Base-by-base conservation (phyloP, 2,797 vertebrate genomes). In the Acipenser transmontanus region DNA sequence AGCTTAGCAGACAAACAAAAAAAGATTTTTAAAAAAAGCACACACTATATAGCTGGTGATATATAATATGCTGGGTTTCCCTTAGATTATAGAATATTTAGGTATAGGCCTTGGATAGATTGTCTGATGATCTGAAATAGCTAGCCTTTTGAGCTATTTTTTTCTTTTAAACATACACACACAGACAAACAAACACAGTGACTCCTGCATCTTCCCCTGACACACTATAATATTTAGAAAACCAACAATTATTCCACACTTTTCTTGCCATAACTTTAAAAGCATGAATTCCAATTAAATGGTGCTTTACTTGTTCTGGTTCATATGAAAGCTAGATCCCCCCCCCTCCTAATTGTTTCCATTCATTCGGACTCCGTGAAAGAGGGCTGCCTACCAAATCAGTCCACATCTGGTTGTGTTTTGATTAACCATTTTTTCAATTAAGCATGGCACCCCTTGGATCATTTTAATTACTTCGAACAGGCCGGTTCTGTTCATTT, bases 341-440 rank as follows among this genome's bases (percentile, higher is more conserved):
- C 67, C 71, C 73, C 76, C 69, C 70, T 71, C 73, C 64, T 76
- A 85, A 84, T 82, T 83, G 80, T 79, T 88, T 84, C 85, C 87
- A 88, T 87, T 81, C 77, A 81, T 71, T 50, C 72, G 56, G 50
- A 56, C 63, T 68, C 66, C 13, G 67, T 74, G 69, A 69, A 52
- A 63, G 64, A 76, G 73, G 66, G 68, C 77, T 77, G 78, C 73
- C 72, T 71, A 77, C 70, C 76, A 80, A 79, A 87, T 84, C 82
- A 72, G 76, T 83, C 82, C 89, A 90, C 91, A 89, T 88, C 88
- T 91, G 90, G 78, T 87, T 85, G 78, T 80, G 80, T 84, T 89
- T 84, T 86, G 71, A 86, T 89, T 77, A 81, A 84, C 72, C 75
- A 71, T 77, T 79, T 85, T 34, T 80, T 81, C 76, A 85, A 82